Conservation (phyloP, 2,888 invertebrate genomes). For the Caenorhabditis imperialis region DNA sequence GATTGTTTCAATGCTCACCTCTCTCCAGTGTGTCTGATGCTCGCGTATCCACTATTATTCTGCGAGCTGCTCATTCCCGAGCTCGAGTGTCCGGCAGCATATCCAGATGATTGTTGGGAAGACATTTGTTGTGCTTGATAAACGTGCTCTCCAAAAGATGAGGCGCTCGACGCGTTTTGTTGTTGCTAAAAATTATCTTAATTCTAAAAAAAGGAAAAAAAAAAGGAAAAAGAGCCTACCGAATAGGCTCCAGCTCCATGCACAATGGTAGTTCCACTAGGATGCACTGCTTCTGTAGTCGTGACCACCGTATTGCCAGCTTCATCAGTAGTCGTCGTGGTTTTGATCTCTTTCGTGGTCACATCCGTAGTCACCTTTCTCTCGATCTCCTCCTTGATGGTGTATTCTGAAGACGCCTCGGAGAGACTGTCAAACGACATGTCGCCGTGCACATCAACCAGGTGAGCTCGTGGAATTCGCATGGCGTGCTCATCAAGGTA, state of each 20-base stretch:
- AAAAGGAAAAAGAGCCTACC: no score
- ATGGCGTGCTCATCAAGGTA: constrained; percentile 72
- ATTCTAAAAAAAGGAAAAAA: background rate
- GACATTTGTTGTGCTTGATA: constrained; percentile 21
- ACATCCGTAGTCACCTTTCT: constrained; percentile 76
- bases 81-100: constrained; percentile 11
- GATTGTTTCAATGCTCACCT: no score
- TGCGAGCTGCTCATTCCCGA: constrained; percentile 24
- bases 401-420: constrained; percentile 75
- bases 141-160: constrained; percentile 14
- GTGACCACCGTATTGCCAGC: constrained; percentile 64
- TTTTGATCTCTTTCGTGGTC: constrained; percentile 73
- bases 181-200: constrained; percentile 1
- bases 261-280: constrained; percentile 34
- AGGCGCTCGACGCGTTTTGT: constrained; percentile 24
- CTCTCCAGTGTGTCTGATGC: constrained; percentile 35
- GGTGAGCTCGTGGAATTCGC: constrained; percentile 75
- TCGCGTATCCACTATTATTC: constrained; percentile 34
- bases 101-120: no score
- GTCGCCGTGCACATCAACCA: constrained; percentile 56
- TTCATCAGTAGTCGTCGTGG: constrained; percentile 75
- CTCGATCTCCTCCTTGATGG: constrained; percentile 76
- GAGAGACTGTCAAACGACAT: constrained; percentile 69
- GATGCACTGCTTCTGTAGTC: constrained; percentile 55
- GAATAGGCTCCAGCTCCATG: constrained; percentile 23